Evolutionary conservation across 2,888 invertebrate genomes (phyloP).

Genomic region (Neelides folsomi): DNA sequence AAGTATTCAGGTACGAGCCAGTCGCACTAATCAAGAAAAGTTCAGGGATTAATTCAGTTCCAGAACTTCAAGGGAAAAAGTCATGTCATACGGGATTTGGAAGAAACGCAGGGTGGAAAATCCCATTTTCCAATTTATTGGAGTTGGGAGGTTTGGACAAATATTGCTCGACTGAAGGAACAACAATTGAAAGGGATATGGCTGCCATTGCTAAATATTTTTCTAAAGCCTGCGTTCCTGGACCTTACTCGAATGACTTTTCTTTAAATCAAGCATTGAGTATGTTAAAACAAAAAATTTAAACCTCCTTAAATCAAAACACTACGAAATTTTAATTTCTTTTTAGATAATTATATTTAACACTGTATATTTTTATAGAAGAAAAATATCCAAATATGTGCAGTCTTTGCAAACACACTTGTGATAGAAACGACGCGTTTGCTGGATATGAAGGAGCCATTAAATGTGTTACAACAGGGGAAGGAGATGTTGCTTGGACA

Average conservation of each 20-base stretch:
- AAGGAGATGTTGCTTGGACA: constrained; percentile 42
- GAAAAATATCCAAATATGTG: constrained; percentile 57
- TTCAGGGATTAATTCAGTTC: constrained; percentile 46
- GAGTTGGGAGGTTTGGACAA: constrained; percentile 21
- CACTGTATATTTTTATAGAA: constrained; percentile 39
- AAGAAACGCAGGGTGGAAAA: constrained; percentile 44
- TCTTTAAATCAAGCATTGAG: constrained; percentile 52
- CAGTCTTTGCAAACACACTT: constrained; percentile 52
- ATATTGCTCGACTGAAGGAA: constrained; percentile 15
- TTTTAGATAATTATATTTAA: background rate
- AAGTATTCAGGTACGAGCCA: constrained; percentile 34
- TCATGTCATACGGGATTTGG: constrained; percentile 71
- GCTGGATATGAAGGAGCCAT: constrained; percentile 42
- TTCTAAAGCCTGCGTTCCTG: constrained; percentile 68
- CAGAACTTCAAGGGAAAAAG: constrained; percentile 54
- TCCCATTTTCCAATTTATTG: constrained; percentile 30
- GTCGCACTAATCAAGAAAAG: constrained; percentile 54
- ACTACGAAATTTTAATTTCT: constrained; percentile 1
- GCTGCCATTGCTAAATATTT: constrained; percentile 50
- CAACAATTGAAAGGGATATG: constrained; percentile 22
- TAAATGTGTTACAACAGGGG: constrained; percentile 38
- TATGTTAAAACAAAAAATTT: constrained; percentile 39
- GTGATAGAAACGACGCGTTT: constrained; percentile 43
- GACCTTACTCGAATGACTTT: constrained; percentile 62
- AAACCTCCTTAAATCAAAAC: constrained; percentile 1